Evolutionary conservation across 1,140 invertebrate genomes (phyloP).

Genomic region (Antheraea pernyi): DNA sequence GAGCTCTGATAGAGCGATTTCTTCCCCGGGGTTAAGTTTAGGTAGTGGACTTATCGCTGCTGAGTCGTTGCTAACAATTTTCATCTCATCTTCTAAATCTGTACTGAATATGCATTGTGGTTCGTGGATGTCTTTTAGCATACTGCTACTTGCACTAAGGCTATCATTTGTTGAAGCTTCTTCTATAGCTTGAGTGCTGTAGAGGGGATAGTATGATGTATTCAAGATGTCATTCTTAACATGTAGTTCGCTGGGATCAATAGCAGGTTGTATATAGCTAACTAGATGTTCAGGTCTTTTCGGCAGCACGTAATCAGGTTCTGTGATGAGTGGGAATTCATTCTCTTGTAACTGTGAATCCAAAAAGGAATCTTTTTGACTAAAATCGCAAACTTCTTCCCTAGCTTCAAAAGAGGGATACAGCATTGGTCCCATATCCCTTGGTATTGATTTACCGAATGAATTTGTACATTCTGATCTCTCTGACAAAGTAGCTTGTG

Average conservation of each 20-base stretch:
- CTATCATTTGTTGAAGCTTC: too few species aligned
- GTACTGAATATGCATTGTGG: constrained; percentile 3
- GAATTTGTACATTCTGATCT: background rate
- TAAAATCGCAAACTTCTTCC: constrained; percentile 6
- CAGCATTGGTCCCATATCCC: too few species aligned
- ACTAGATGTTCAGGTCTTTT: background rate
- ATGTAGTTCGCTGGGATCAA: background rate
- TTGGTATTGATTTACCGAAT: too few species aligned
- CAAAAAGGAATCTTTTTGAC: background rate
- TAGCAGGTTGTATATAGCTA: background rate
- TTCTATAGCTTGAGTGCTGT: background rate
- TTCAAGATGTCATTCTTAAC: background rate
- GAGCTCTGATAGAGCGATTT: constrained; percentile 36
- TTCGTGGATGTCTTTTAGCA: background rate
- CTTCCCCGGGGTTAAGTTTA: constrained; percentile 19
- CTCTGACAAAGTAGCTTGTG: background rate
- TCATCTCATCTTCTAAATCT: background rate
- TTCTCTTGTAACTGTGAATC: background rate
- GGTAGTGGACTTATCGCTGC: constrained; percentile 17
- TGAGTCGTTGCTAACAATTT: background rate
- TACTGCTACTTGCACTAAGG: too few species aligned
- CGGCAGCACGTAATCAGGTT: background rate
- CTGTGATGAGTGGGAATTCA: background rate
- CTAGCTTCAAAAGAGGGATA: constrained; percentile 9
- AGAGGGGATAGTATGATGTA: background rate